Base-by-base conservation (phyloP, 2,888 invertebrate species). In the Diplazon laetatorius region DNA sequence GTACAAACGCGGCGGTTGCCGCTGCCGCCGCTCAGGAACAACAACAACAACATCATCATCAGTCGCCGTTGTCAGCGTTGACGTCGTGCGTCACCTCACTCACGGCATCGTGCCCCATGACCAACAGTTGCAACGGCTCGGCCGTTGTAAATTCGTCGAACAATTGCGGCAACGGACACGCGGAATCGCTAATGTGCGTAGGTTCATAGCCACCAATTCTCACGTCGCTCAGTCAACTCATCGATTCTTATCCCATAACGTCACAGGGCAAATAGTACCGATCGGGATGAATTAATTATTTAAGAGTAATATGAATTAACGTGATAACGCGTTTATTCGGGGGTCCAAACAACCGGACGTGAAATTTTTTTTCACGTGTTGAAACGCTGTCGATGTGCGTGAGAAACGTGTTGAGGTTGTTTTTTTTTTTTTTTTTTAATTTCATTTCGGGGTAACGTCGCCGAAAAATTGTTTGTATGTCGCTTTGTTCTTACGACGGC, bases 151-250 rank as follows among this genome's bases (percentile, higher is more conserved):
- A 66, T 44, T 77, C 77, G n/a, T 80, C 66, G 8, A 79, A 79
- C 68, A 69, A 77, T 74, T 81, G 82, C 79, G 87, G 83, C 83
- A 89, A 87, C 86, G 87, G 86, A 82, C 90, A 90, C 87, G 79
- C 69, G 4, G 91, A 91, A 82, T 89, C 91, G 80, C 80, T 90
- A 3, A 90, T 91, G 91, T 91, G 91, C 86, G 90, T 90, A 30
- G 89, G 91, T 59, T 90, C 91, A 91, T 91, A 91, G 91, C 91
- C 91, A 85, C 87, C 88, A 78, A 89, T 89, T 83, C 86, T 89
- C 82, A 88, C 89, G 76, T 89, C 89, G 86, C 86, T 90, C 86
- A 90, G 90, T 84, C 90, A 90, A 80, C 89, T 90, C 87, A 89
- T 90, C 86, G 90, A 90, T 87, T 89, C 89, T 78, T 90, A 90